Percentiles rank a stretch among this genome's conserved stretches.
Conservation (phyloP, 1,140 invertebrate genomes). For the Contarinia nasturtii region DNA sequence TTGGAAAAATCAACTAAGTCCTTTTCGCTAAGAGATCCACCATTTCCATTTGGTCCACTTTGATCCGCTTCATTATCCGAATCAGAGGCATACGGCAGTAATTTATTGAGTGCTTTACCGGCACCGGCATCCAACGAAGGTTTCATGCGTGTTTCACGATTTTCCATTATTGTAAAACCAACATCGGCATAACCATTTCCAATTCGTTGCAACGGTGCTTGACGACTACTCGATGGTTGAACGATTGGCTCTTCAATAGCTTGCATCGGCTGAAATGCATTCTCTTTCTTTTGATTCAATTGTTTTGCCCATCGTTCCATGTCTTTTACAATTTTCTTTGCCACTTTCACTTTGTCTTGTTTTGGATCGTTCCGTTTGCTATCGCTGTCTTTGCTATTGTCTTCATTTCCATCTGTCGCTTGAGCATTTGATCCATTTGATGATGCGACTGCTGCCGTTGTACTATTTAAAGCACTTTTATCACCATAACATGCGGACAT, state of each 20-base stretch:
- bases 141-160: slow-evolving; percentile 22
- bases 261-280: slow-evolving; percentile 13
- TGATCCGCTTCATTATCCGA: slow-evolving; percentile 18
- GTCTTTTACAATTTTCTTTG: slow-evolving; percentile 94
- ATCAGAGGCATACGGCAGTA: slow-evolving; percentile 52
- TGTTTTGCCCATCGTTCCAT: slow-evolving; percentile 95
- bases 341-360: slow-evolving; percentile 83
- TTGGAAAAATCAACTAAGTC: slow-evolving; percentile 68
- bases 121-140: neutral
- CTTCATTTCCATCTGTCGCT: slow-evolving; percentile 27
- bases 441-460: slow-evolving; percentile 14
- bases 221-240: slow-evolving; percentile 10
- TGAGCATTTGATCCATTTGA: slow-evolving; percentile 9
- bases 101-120: slow-evolving; percentile 11
- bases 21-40: slow-evolving; percentile 34
- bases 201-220: neutral
- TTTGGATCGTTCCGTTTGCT: slow-evolving; percentile 15
- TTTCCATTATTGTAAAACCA: slow-evolving; percentile 72
- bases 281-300: slow-evolving; percentile 89
- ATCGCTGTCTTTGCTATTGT: neutral
- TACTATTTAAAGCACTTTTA: slow-evolving; percentile 12
- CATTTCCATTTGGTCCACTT: slow-evolving; percentile 17
- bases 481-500: neutral
- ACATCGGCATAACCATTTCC: slow-evolving; percentile 60
- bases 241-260: slow-evolving; percentile 6